Conservation (phyloP, 1,140 invertebrate genomes). For the Orchesella cincta region DNA sequence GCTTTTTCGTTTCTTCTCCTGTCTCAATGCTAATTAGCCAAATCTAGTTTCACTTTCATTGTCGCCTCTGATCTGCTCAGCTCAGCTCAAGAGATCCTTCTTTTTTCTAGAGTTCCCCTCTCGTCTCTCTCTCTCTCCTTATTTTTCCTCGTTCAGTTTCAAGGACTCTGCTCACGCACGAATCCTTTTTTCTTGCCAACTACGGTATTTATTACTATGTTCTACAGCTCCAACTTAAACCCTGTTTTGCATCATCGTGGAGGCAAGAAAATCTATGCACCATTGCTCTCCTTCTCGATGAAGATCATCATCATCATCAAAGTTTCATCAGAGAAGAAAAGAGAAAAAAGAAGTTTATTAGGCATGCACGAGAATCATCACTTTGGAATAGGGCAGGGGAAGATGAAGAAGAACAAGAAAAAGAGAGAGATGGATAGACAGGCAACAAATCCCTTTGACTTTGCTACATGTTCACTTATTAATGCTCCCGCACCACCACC, state of each 20-base stretch:
- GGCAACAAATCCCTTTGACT: slow-evolving; percentile 19
- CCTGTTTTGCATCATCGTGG: too few relatives aligned
- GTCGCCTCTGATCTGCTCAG: slow-evolving; percentile 15
- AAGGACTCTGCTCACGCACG: not conserved
- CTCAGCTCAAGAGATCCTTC: not conserved
- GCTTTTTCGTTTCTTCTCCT: slow-evolving; percentile 11
- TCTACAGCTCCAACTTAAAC: too few relatives aligned
- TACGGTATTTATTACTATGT: too few relatives aligned
- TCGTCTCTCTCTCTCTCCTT: not conserved
- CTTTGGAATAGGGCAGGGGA: not conserved
- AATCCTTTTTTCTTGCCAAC: too few relatives aligned
- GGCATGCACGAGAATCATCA: not conserved
- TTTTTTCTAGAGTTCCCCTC: not conserved
- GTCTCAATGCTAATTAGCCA: slow-evolving; percentile 28
- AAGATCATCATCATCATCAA: slow-evolving; percentile 3
- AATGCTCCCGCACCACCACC: not conserved
- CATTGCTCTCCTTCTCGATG: slow-evolving; percentile 9
- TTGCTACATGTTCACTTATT: slow-evolving; percentile 21
- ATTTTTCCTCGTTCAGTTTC: slow-evolving; percentile 8
- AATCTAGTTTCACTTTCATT: slow-evolving; percentile 30
- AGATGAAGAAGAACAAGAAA: not conserved
- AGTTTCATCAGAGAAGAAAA: slow-evolving; percentile 6
- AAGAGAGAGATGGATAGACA: not conserved
- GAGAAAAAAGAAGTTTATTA: slow-evolving; percentile 11
- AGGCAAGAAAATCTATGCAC: slow-evolving; percentile 1